Base-by-base conservation (phyloP, 2,797 vertebrate species). In the Myotis pilosus region DNA sequence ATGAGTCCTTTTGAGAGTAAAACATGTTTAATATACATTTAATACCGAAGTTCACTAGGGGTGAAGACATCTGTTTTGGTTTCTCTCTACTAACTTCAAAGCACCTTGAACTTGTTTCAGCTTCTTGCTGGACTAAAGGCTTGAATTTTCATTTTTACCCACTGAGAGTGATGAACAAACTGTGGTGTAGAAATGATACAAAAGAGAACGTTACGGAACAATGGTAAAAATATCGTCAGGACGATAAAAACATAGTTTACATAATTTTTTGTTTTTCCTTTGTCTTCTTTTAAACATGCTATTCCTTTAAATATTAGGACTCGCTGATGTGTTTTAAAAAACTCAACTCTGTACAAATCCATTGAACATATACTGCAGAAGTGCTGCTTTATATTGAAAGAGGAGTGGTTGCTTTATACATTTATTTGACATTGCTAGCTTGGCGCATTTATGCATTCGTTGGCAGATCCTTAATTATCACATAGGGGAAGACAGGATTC, bases 51-150 rank as follows among this genome's bases (percentile, higher is more conserved):
- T 53, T 88, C 60, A 76, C 92, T 60, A 85, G 53, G 57, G 74
- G 76, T 91, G 33, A 62, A 72, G 69, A 69, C 28, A 23, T 30
- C 33, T 66, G 71, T 53, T 89, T 83, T 53, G 30, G 20, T 62
- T 71, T 53, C 41, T 86, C 3, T 47, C 69, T 78, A 28, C 23
- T 92, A 49, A 92, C 30, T 84, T 91, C 90, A 80, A 64, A 94
- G 41, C 20, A 30, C 41, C 28, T 87, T 80, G 47, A 41, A 76
- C 33, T 92, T 86, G 16, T 81, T 94, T 94, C 49, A 81, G 33
- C 19, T 91, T 84, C 74, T 53, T 93, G 30, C 49, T 87, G 79
- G 47, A 92, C 60, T 74, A 87, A 83, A 94, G 74, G 38, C 60
- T 91, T 85, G 4, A 3, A 57, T 44, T 53, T 76, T 36, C 13